Evolutionary conservation across 2,888 invertebrate genomes (phyloP), one percentile per base, ranked within the genome.

Genomic region (Nysson spinosus): DNA sequence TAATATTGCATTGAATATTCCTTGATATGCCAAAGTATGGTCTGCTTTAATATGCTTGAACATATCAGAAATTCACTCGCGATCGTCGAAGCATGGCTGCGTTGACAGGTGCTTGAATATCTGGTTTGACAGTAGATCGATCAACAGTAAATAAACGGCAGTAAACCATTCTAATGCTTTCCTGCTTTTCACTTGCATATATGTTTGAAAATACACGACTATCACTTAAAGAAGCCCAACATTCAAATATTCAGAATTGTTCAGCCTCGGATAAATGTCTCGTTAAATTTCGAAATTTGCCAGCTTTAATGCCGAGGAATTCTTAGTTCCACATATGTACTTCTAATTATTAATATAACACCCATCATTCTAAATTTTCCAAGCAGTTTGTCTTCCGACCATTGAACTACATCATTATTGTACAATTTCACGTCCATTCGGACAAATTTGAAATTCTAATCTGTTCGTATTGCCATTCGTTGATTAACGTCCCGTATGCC

Each of bases 161-260:
- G 34, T 30, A 57, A 51, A 32, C 22, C 2, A 55, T 56, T 24
- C 55, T 65, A 56, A 66, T 62, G 37, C 50, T 52, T 60, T 42
- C 39, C 40, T 30, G 42, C 39, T 50, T 14, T 44, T 37, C 20
- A 52, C n/a, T 30, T 9, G n/a, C 30, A 30, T 28, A 9, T 9
- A 28, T n/a, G 28, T 3, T 28, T 28, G 9, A 28, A n/a, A n/a
- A n/a, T n/a, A n/a, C n/a, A n/a, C n/a, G n/a, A n/a, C n/a, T n/a
- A n/a, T n/a, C n/a, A n/a, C n/a, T n/a, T n/a, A n/a, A n/a, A n/a
- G n/a, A n/a, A n/a, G n/a, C n/a, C n/a, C n/a, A n/a, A n/a, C n/a
- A n/a, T n/a, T n/a, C n/a, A n/a, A n/a, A n/a, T n/a, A n/a, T n/a
- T n/a, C n/a, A n/a, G n/a, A n/a, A n/a, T n/a, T n/a, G n/a, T n/a